A percentile compares a stretch with the other conserved stretches of the same genome.
These are phyloP conservation scores for Actinostola sp. DNA, from an alignment of 92 coral and sea anemone genomes.

Conservation along the genomic window DNA sequence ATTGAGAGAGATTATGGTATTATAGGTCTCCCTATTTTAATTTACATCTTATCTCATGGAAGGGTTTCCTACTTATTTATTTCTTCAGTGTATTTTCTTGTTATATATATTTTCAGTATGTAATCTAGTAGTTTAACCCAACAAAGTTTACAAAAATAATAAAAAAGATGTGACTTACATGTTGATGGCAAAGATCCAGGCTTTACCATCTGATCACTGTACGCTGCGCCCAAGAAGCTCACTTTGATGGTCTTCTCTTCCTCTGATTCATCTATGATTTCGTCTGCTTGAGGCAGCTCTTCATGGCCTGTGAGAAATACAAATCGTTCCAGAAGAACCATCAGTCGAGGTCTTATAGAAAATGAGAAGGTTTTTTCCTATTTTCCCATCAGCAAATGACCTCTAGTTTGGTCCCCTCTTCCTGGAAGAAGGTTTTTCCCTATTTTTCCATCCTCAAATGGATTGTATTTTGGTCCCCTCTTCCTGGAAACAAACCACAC, in stretches of 20 bases:
- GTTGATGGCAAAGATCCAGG: slow-evolving; percentile 22
- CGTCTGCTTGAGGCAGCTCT: neutral
- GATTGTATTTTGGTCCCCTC: neutral
- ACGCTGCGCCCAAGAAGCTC: slow-evolving; percentile 35
- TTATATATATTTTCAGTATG: neutral
- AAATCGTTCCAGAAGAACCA: neutral
- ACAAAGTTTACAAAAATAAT: neutral
- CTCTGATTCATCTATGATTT: slow-evolving; percentile 1
- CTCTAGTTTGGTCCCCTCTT: neutral
- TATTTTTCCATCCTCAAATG: neutral
- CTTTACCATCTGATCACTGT: slow-evolving; percentile 18
- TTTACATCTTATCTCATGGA: too few species aligned
- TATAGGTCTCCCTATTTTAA: too few species aligned
- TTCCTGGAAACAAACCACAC: neutral
- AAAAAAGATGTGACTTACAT: neutral
- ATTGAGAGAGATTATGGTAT: too few species aligned
- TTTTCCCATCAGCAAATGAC: neutral
- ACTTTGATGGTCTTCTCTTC: slow-evolving; percentile 60
- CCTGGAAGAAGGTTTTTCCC: neutral
- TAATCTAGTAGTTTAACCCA: neutral
- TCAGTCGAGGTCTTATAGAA: neutral
- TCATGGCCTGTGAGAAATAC: slow-evolving; percentile 3
- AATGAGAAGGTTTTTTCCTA: neutral
- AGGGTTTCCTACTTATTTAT: too few species aligned
- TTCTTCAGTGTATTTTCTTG: too few species aligned